Conservation (phyloP, 2,797 vertebrate species). For the Protonibea diacanthus region DNA sequence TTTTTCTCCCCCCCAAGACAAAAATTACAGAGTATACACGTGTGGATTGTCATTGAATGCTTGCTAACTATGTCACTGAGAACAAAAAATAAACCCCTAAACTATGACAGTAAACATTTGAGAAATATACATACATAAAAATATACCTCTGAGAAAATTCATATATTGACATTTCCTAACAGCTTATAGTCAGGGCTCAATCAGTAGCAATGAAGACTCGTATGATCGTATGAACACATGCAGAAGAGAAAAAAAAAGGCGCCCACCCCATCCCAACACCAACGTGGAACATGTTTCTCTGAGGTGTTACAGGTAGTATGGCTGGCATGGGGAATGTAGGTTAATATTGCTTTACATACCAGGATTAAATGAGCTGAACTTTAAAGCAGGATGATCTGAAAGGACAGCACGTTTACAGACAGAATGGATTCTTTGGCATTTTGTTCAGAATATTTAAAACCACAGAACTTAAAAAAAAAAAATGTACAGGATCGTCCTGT, state of each 20-base stretch:
- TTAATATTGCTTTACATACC: slow-evolving; percentile 59
- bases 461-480: background rate
- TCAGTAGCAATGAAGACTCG: slow-evolving; percentile 69
- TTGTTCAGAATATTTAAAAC: slow-evolving; percentile 35
- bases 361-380: slow-evolving; percentile 16
- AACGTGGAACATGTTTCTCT: slow-evolving; percentile 36
- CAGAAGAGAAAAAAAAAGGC: slow-evolving; percentile 45
- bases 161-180: slow-evolving; percentile 70
- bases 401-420: slow-evolving; percentile 22
- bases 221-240: slow-evolving; percentile 64
- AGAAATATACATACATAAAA: slow-evolving; percentile 78
- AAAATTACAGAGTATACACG: slow-evolving; percentile 70
- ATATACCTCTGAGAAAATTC: slow-evolving; percentile 77
- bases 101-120: slow-evolving; percentile 68
- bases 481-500: slow-evolving; percentile 9
- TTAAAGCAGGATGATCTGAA: slow-evolving; percentile 24
- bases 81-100: slow-evolving; percentile 67
- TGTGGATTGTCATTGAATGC: slow-evolving; percentile 64
- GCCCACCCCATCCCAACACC: slow-evolving; percentile 52
- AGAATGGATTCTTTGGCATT: slow-evolving; percentile 72
- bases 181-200: slow-evolving; percentile 74
- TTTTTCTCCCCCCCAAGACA: slow-evolving; percentile 54
- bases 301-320: slow-evolving; percentile 42
- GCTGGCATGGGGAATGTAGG: slow-evolving; percentile 76
- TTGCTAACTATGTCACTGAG: slow-evolving; percentile 57